Evolutionary conservation across 2,113 vertebrate species (phyloP).

Genomic region (Delphinus delphis): DNA sequence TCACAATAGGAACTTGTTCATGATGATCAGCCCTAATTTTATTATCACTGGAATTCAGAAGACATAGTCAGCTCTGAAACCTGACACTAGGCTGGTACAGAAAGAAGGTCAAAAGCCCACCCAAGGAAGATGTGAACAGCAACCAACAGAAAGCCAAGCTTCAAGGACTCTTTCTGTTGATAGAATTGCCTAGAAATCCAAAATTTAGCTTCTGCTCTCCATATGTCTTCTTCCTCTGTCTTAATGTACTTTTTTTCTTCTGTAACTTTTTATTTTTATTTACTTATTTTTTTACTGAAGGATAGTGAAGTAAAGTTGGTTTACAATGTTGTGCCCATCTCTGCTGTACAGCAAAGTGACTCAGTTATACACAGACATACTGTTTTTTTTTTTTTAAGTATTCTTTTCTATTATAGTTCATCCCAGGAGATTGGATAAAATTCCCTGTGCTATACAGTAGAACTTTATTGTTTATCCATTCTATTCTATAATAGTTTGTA

Average conservation of each 20-base stretch:
- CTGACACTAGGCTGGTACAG: neutral
- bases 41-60: neutral
- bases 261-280: neutral
- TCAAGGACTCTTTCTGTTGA: neutral
- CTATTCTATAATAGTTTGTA: rapidly evolving
- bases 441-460: neutral
- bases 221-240: neutral
- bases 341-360: neutral
- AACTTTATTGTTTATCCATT: too few relatives aligned
- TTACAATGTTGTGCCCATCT: neutral
- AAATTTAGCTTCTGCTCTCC: neutral
- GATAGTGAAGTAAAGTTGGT: neutral
- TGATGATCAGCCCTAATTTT: neutral
- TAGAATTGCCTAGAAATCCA: neutral
- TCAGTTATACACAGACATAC: neutral
- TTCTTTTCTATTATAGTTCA: neutral
- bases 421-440: neutral
- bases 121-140: neutral
- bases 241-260: neutral
- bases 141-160: neutral
- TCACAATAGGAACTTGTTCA: neutral
- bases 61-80: neutral
- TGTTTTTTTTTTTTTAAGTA: neutral
- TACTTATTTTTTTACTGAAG: neutral
- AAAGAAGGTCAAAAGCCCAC: neutral